Evolutionary conservation across 2,797 vertebrate species (phyloP).

Genomic region (Aratinga solstitialis): DNA sequence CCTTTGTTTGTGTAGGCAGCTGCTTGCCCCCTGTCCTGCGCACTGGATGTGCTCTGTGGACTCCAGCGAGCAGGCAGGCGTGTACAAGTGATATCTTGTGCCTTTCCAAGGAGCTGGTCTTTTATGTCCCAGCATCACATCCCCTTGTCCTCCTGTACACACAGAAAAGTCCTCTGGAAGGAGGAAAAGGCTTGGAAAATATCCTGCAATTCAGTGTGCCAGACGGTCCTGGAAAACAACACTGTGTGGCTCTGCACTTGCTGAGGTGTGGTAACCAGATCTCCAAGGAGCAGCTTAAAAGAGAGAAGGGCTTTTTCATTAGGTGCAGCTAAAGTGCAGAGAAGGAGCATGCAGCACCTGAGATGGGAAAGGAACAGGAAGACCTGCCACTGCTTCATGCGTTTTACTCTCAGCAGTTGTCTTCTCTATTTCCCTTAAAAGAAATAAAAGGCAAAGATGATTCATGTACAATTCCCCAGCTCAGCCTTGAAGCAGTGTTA

Average conservation of each 20-base stretch:
- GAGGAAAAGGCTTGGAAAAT: background rate
- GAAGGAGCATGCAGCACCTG: background rate
- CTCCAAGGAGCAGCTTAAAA: background rate
- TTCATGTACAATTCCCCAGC: slow-evolving; percentile 29
- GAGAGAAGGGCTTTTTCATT: background rate
- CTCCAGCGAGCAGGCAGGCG: background rate
- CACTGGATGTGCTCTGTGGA: background rate
- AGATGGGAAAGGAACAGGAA: slow-evolving; percentile 48
- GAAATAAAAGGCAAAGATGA: slow-evolving; percentile 61
- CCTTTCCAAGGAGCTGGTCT: background rate
- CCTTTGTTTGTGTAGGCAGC: background rate
- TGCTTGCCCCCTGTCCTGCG: background rate
- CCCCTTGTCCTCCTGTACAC: background rate
- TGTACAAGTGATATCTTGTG: background rate
- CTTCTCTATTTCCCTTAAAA: slow-evolving; percentile 51
- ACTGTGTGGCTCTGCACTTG: background rate
- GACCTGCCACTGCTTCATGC: background rate
- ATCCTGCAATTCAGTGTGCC: background rate
- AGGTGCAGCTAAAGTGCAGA: background rate
- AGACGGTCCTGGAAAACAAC: background rate
- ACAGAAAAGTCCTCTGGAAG: background rate
- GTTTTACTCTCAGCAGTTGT: background rate
- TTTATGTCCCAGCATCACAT: background rate
- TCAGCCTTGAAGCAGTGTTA: slow-evolving; percentile 4
- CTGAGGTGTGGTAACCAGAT: background rate